phyloP scores from a whole-genome alignment of 1,140 invertebrate genomes.

The Idris sp. region DNA sequence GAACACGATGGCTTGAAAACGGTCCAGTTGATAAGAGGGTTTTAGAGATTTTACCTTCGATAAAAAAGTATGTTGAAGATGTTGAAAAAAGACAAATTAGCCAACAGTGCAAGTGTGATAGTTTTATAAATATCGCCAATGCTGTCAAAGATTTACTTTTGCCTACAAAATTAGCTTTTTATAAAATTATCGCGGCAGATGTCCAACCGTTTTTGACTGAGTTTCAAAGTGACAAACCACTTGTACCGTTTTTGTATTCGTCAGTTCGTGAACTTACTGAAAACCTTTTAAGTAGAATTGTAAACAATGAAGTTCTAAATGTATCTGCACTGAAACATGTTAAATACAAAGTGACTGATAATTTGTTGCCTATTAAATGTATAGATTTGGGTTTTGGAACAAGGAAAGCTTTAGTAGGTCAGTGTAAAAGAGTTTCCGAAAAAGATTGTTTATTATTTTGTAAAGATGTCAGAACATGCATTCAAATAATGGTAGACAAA shows the following conservation, averaged over 20 bases:
- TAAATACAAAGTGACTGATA: no score
- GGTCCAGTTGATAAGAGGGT: conserved; percentile 8
- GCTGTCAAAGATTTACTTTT: conserved; percentile 50
- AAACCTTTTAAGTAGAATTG: conserved; percentile 7
- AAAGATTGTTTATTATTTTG: no score
- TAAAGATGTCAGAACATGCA: no score
- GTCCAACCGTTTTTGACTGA: conserved; percentile 55
- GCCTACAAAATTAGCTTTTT: conserved; percentile 57
- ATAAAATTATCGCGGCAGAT: conserved; percentile 43
- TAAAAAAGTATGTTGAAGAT: conserved; percentile 2
- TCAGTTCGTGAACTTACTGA: background rate
- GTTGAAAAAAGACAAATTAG: conserved; percentile 17
- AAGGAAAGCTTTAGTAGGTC: no score
- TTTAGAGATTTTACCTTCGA: no score
- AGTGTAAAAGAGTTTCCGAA: no score
- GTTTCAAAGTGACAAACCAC: conserved; percentile 53
- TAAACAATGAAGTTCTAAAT: conserved; percentile 3
- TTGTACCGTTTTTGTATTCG: conserved; percentile 45
- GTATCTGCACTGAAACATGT: no score
- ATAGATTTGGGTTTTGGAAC: no score
- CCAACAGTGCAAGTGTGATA: conserved; percentile 14
- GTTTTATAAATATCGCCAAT: conserved; percentile 25
- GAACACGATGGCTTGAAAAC: conserved; percentile 61
- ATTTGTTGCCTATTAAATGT: no score
- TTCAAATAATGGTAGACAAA: no score